These are phyloP conservation scores for Ginglymostoma cirratum DNA, from an alignment of 2,113 vertebrate genomes.

Conservation along the genomic window DNA sequence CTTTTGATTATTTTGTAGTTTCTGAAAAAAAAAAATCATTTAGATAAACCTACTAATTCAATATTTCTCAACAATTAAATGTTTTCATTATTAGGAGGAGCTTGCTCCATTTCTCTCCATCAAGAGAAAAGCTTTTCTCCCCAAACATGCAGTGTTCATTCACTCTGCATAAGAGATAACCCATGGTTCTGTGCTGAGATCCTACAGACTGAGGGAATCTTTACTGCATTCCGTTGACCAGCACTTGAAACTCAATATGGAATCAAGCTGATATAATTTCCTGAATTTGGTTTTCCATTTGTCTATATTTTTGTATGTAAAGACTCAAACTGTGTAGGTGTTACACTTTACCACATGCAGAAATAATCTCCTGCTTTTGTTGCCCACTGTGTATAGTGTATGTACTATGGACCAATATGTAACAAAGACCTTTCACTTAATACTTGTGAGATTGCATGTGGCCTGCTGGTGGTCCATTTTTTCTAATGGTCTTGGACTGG, in stretches of 20 bases:
- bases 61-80: neutral
- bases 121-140: neutral
- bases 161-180: neutral
- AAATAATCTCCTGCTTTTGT: neutral
- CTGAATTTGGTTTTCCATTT: neutral
- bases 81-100: neutral
- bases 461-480: slow-evolving; percentile 25
- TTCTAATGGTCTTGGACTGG: neutral
- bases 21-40: neutral
- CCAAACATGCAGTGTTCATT: neutral
- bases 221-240: neutral
- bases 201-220: neutral
- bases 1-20: neutral
- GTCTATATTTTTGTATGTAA: neutral
- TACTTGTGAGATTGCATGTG: slow-evolving; percentile 36
- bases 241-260: neutral
- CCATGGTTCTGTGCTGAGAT: neutral
- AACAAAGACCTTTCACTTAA: slow-evolving; percentile 10
- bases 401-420: slow-evolving; percentile 9
- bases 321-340: neutral
- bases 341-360: neutral
- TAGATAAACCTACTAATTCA: neutral
- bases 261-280: neutral
- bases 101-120: neutral
- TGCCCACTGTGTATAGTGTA: slow-evolving; percentile 33